Percentiles rank a stretch among this genome's conserved stretches.
These are phyloP conservation scores for Drosophila parabipectinata DNA, from an alignment of 1,140 invertebrate genomes.

Conservation along the genomic window DNA sequence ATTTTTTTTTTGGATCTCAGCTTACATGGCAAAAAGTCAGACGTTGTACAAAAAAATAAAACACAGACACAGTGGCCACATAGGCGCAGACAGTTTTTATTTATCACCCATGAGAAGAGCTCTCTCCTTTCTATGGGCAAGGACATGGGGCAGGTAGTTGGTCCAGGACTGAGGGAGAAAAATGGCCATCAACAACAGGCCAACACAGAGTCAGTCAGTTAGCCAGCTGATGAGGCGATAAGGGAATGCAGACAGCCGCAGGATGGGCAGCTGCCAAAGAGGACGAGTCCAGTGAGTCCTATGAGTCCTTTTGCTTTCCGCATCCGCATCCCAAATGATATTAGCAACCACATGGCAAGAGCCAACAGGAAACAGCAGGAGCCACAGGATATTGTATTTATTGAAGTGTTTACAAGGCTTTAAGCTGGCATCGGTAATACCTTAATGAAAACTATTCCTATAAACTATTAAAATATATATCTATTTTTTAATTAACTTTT, in stretches of 20 bases:
- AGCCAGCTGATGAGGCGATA: slow-evolving; percentile 55
- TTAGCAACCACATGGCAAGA: slow-evolving; percentile 40
- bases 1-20: slow-evolving; percentile 29
- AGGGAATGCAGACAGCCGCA: slow-evolving; percentile 44
- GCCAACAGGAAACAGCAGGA: neutral
- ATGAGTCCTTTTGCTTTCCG: slow-evolving; percentile 1
- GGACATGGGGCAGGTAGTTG: slow-evolving; percentile 10
- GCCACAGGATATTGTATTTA: slow-evolving; percentile 22
- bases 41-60: slow-evolving; percentile 20
- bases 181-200: slow-evolving; percentile 49
- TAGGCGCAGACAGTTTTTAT: slow-evolving; percentile 82
- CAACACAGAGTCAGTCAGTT: slow-evolving; percentile 22
- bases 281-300: neutral
- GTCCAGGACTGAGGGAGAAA: slow-evolving; percentile 8
- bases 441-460: neutral
- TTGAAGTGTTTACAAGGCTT: slow-evolving; percentile 17
- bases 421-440: neutral
- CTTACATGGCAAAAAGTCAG: slow-evolving; percentile 68
- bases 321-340: slow-evolving; percentile 39
- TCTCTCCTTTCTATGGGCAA: neutral
- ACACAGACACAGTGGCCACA: slow-evolving; percentile 41
- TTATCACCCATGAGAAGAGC: slow-evolving; percentile 60
- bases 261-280: slow-evolving; percentile 21
- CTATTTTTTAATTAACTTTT: neutral
- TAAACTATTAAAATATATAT: neutral